Evolutionary conservation across 2,113 vertebrate genomes (phyloP).

Genomic region (Ageneiosus marmoratus): DNA sequence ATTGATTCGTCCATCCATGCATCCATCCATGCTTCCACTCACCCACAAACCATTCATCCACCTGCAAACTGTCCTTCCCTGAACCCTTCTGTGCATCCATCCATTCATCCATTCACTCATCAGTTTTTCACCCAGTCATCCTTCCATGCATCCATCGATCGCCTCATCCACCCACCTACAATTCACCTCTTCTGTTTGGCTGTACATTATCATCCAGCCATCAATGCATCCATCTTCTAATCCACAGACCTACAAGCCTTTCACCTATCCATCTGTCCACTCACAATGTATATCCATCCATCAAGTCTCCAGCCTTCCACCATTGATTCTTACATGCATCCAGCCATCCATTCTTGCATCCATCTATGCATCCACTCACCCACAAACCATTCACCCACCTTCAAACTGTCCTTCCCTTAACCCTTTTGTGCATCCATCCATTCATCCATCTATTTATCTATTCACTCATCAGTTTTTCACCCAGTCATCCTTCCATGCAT

Average conservation of each 20-base stretch:
- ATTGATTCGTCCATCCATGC: too few relatives aligned
- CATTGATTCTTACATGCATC: neutral
- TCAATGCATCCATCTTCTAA: neutral
- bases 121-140: neutral
- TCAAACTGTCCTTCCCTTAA: neutral
- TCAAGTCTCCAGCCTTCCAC: too few relatives aligned
- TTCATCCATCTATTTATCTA: neutral
- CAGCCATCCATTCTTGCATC: too few relatives aligned
- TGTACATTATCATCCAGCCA: neutral
- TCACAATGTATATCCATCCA: too few relatives aligned
- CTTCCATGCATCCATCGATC: neutral
- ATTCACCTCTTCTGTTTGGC: too few relatives aligned
- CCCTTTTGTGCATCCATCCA: neutral
- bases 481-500: neutral
- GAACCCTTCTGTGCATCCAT: neutral
- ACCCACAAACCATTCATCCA: too few relatives aligned
- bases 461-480: neutral
- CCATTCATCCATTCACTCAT: neutral
- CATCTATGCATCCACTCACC: too few relatives aligned
- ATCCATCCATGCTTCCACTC: too few relatives aligned
- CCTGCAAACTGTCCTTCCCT: neutral
- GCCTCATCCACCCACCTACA: neutral
- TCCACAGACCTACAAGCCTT: neutral
- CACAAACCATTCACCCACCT: too few relatives aligned
- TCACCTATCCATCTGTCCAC: neutral